These are phyloP conservation scores for Patiria miniata DNA, from an alignment of 35 echinoderm and acorn worm species.

Conservation along the genomic window DNA sequence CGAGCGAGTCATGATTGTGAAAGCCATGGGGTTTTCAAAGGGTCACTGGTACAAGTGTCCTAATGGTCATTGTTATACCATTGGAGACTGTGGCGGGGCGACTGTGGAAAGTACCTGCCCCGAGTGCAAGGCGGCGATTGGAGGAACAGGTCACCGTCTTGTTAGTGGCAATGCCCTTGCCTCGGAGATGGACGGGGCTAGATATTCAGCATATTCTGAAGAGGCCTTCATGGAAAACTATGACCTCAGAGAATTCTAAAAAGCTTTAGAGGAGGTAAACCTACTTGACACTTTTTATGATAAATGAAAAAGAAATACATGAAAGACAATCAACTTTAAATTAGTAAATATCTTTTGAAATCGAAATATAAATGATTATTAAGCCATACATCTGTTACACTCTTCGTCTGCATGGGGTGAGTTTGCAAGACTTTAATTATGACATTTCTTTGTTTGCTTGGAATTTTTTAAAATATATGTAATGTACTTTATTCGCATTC, in stretches of 20 bases:
- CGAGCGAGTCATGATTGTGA: constrained; percentile 55
- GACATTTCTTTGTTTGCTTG: too few species aligned
- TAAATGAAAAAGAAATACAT: not conserved
- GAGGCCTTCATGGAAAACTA: constrained; percentile 46
- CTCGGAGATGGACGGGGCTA: constrained; percentile 75
- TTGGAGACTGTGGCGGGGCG: constrained; percentile 79
- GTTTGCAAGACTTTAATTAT: too few species aligned
- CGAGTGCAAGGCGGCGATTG: constrained; percentile 53
- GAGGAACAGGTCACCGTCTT: constrained; percentile 41
- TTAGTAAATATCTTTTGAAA: too few species aligned
- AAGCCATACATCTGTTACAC: too few species aligned
- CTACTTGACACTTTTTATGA: too few species aligned
- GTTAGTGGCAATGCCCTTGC: constrained; percentile 49
- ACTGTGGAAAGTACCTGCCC: constrained; percentile 53
- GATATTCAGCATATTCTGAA: constrained; percentile 59
- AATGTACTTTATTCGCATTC: too few species aligned
- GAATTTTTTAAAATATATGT: too few species aligned
- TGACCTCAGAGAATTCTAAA: not conserved
- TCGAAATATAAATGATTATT: too few species aligned
- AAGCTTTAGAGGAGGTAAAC: not conserved
- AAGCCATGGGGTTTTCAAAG: constrained; percentile 45
- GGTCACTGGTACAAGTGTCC: constrained; percentile 82
- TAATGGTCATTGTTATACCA: constrained; percentile 71
- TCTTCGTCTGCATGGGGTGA: too few species aligned
- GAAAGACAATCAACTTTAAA: not conserved